Conservation (phyloP, 2,113 vertebrate species). For the Tychaedon coryphoeus region DNA sequence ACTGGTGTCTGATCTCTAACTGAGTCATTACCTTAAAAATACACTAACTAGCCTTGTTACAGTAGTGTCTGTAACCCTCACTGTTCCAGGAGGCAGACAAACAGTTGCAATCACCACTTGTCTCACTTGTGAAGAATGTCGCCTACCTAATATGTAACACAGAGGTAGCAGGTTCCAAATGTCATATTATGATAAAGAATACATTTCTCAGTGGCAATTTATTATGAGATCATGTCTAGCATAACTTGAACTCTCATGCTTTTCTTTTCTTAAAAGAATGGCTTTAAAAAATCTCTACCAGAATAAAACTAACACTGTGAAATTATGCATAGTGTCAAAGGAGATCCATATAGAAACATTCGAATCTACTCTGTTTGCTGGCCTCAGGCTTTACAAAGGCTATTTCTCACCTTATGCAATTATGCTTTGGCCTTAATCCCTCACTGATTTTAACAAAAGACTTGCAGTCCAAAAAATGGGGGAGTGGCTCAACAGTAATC, state of each 20-base stretch:
- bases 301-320: background rate
- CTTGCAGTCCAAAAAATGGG: background rate
- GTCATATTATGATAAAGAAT: background rate
- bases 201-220: background rate
- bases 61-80: slow-evolving; percentile 45
- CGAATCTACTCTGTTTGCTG: background rate
- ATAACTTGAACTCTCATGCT: slow-evolving; percentile 5
- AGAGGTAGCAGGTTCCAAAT: background rate
- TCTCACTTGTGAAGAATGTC: background rate
- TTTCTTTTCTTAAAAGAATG: background rate
- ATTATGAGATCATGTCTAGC: background rate
- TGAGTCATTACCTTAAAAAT: slow-evolving; percentile 68
- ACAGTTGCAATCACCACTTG: background rate
- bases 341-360: background rate
- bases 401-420: background rate
- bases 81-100: slow-evolving; percentile 35
- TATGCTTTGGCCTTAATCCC: background rate
- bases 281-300: background rate
- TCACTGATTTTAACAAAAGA: background rate
- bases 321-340: background rate
- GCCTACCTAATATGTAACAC: background rate
- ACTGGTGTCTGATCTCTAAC: slow-evolving; percentile 13
- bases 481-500: background rate
- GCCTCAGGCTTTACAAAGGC: background rate
- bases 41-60: slow-evolving; percentile 22